Percentiles rank a stretch among this genome's conserved stretches.
phyloP scores from a whole-genome alignment of 2,888 invertebrate species.

The Apamea crenata region DNA sequence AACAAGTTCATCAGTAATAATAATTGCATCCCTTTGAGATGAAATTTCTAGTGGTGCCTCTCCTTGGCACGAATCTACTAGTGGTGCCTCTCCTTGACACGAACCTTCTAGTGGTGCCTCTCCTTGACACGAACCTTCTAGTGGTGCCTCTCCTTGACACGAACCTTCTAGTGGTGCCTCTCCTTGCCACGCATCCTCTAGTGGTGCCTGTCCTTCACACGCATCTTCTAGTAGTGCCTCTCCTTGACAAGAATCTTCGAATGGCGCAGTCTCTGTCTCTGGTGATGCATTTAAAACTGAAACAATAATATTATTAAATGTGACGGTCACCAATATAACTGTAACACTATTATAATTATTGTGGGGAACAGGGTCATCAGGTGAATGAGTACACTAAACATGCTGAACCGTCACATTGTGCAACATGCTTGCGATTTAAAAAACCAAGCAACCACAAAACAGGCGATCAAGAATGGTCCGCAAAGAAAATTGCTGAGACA shows the following conservation, averaged over 20 bases:
- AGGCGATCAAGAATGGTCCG: too few relatives aligned
- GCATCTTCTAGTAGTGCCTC: too few relatives aligned
- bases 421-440: too few relatives aligned
- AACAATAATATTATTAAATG: slow-evolving; percentile 23
- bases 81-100: background rate
- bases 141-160: background rate
- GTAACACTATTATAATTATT: background rate
- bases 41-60: background rate
- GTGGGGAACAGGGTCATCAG: too few relatives aligned
- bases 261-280: background rate
- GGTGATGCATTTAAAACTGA: slow-evolving; percentile 20
- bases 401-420: too few relatives aligned
- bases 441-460: too few relatives aligned
- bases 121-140: background rate
- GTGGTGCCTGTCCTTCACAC: background rate
- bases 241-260: background rate
- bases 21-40: slow-evolving; percentile 35
- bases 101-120: background rate
- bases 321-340: background rate
- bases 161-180: background rate
- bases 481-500: too few relatives aligned
- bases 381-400: too few relatives aligned
- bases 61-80: too few relatives aligned
- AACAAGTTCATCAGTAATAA: background rate
- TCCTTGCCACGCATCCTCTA: background rate